Percentiles rank a stretch among this genome's conserved stretches.
Conservation (phyloP, 2,113 vertebrate species). For the Paramormyrops kingsleyae region DNA sequence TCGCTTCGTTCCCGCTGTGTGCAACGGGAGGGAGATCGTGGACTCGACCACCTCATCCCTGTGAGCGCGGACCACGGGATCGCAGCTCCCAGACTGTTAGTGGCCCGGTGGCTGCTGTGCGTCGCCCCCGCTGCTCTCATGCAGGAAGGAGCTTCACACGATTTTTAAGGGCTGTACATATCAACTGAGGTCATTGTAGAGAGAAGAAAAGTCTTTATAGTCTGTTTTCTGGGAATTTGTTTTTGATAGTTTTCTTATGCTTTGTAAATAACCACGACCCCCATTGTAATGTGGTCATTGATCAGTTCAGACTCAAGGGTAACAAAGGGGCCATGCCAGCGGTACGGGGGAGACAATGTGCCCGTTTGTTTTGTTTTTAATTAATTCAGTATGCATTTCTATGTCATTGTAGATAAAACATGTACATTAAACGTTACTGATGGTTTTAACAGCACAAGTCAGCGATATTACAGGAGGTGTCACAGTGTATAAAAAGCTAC, state of each 20-base stretch:
- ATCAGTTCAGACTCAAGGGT: conserved; percentile 34
- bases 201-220: conserved; percentile 67
- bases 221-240: conserved; percentile 74
- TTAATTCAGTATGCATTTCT: conserved; percentile 78
- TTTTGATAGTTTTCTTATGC: conserved; percentile 74
- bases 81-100: conserved; percentile 78
- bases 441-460: conserved; percentile 89
- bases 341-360: conserved; percentile 68
- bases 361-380: conserved; percentile 84
- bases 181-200: conserved; percentile 74
- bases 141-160: conserved; percentile 92
- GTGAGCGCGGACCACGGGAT: conserved; percentile 54
- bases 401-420: conserved; percentile 76
- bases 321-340: conserved; percentile 65
- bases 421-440: conserved; percentile 80
- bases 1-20: conserved; percentile 80
- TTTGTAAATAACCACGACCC: conserved; percentile 79
- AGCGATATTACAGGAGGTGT: conserved; percentile 55
- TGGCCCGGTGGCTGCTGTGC: conserved; percentile 63
- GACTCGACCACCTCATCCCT: conserved; percentile 98
- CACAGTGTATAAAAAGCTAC: not conserved
- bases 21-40: conserved; percentile 93
- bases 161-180: conserved; percentile 99
- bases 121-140: conserved; percentile 64
- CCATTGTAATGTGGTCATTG: conserved; percentile 51